Conservation (phyloP, 2,797 vertebrate species). For the Picus viridis region DNA sequence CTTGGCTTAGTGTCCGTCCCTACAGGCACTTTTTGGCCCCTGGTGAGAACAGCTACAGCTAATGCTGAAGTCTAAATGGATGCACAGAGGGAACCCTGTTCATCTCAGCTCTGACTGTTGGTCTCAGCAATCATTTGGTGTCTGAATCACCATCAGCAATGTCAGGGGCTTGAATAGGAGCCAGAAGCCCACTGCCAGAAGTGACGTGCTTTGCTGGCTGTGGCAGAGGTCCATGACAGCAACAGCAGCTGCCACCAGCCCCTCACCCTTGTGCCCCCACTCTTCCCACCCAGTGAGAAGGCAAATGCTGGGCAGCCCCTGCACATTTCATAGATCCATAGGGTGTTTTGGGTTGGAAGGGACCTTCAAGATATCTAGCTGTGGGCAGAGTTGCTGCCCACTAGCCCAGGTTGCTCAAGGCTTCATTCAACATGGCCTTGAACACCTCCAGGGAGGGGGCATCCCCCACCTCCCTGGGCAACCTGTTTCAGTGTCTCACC, state of each 20-base stretch:
- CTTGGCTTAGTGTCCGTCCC: background rate
- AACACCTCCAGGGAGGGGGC: too few relatives aligned
- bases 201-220: conserved; percentile 42
- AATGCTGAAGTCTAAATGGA: background rate
- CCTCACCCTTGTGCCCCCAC: rapidly evolving
- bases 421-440: too few relatives aligned
- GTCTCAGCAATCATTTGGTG: background rate
- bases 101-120: background rate
- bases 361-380: too few relatives aligned
- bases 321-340: too few relatives aligned
- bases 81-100: background rate
- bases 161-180: conserved; percentile 61
- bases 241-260: conserved; percentile 67
- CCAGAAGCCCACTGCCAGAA: conserved; percentile 73
- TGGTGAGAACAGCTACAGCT: background rate
- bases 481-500: too few relatives aligned
- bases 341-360: too few relatives aligned
- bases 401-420: too few relatives aligned
- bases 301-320: background rate
- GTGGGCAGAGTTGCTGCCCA: too few relatives aligned
- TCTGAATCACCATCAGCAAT: conserved; percentile 66
- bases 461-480: too few relatives aligned
- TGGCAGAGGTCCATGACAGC: conserved; percentile 22
- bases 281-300: background rate
- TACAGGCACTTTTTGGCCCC: background rate